These are phyloP conservation scores for Aproaerema taeniolella DNA, from an alignment of 2,888 invertebrate species.

Conservation along the genomic window DNA sequence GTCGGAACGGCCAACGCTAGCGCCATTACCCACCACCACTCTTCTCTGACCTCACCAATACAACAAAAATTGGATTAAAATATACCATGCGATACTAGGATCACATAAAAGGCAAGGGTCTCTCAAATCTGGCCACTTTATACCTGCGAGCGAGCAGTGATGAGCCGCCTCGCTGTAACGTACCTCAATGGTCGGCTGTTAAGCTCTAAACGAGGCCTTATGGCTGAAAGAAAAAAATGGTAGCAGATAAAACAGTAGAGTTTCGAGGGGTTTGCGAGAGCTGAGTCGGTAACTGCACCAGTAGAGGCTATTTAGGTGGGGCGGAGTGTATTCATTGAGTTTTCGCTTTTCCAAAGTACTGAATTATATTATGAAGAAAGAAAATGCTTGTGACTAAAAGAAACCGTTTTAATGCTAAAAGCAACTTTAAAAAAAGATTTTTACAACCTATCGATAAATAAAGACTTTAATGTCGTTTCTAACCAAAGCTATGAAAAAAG, in stretches of 20 bases:
- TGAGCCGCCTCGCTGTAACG: conserved; percentile 59
- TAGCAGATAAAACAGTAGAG: conserved; percentile 40
- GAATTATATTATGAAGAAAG: too few relatives aligned
- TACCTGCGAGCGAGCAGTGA: conserved; percentile 52
- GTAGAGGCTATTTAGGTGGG: conserved; percentile 9
- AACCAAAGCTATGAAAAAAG: too few relatives aligned
- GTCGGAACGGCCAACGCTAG: conserved; percentile 37
- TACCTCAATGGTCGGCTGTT: conserved; percentile 57
- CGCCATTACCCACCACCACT: conserved; percentile 43
- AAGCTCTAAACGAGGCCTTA: conserved; percentile 52
- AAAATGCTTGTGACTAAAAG: too few relatives aligned
- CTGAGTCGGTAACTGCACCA: conserved; percentile 26
- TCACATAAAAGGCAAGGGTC: conserved; percentile 31
- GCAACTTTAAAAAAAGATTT: too few relatives aligned
- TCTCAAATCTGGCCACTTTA: conserved; percentile 40
- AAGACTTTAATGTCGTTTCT: too few relatives aligned
- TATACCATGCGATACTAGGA: conserved; percentile 7
- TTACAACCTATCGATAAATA: too few relatives aligned
- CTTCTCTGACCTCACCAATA: conserved; percentile 16
- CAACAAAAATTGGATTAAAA: conserved; percentile 23
- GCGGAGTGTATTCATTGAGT: conserved; percentile 10
- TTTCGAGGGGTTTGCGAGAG: conserved; percentile 27
- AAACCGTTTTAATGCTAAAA: too few relatives aligned
- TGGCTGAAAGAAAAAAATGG: conserved; percentile 34
- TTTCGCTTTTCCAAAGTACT: too few relatives aligned